Percentiles rank a stretch among this genome's conserved stretches.
phyloP scores from a whole-genome alignment of 1,140 invertebrate species.

The Drosophila obscura region DNA sequence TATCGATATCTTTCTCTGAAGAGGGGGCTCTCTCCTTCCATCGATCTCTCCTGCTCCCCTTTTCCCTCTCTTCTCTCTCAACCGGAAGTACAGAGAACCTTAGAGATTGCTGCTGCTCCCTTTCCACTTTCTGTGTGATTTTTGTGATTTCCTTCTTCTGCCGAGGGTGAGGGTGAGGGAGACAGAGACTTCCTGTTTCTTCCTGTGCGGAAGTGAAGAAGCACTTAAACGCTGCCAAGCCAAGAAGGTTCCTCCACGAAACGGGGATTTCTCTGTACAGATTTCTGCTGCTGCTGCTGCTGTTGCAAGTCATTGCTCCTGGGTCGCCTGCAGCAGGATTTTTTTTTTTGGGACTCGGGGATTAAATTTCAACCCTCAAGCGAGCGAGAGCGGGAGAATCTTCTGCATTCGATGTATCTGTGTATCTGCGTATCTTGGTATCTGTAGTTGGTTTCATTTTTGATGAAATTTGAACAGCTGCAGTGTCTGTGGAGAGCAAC shows the following conservation, averaged over 20 bases:
- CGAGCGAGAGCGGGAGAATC: slow-evolving; percentile 34
- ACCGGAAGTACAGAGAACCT: slow-evolving; percentile 58
- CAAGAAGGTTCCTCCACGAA: too few relatives aligned
- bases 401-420: slow-evolving; percentile 30
- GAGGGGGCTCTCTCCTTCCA: too few relatives aligned
- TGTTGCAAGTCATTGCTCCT: slow-evolving; percentile 55
- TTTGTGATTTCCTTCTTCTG: slow-evolving; percentile 37
- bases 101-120: slow-evolving; percentile 29
- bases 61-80: slow-evolving; percentile 24
- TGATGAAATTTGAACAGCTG: slow-evolving; percentile 77
- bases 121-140: slow-evolving; percentile 45
- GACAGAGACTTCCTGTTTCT: slow-evolving; percentile 47
- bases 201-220: slow-evolving; percentile 55
- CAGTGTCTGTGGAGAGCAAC: slow-evolving; percentile 35
- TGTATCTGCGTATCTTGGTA: slow-evolving; percentile 33
- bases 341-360: slow-evolving; percentile 10
- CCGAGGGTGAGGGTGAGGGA: slow-evolving; percentile 3
- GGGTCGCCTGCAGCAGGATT: not conserved
- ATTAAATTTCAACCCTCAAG: slow-evolving; percentile 74
- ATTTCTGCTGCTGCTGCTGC: slow-evolving; percentile 23
- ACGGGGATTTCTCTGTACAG: slow-evolving; percentile 16
- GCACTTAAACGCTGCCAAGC: slow-evolving; percentile 50
- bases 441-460: slow-evolving; percentile 43
- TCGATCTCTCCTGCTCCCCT: too few relatives aligned
- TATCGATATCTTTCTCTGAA: too few relatives aligned